Evolutionary conservation across 2,797 vertebrate species (phyloP).

Genomic region (Brotula barbata): DNA sequence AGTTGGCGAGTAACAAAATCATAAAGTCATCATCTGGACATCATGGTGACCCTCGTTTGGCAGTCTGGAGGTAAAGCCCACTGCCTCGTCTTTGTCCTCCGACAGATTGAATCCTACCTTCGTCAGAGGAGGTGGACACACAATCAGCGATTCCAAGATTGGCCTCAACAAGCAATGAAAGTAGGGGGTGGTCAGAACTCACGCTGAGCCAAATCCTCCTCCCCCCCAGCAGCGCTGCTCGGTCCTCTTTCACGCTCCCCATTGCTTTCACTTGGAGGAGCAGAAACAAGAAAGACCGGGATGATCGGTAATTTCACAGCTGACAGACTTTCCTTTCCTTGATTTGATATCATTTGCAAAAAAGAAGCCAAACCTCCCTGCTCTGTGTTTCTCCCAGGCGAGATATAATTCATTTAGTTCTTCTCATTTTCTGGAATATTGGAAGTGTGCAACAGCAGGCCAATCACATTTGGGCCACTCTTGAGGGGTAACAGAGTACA

Average conservation of each 20-base stretch:
- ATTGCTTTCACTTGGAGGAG: slow-evolving; percentile 57
- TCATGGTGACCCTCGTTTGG: slow-evolving; percentile 15
- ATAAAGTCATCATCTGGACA: slow-evolving; percentile 30
- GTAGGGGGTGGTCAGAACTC: slow-evolving; percentile 42
- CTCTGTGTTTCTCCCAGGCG: slow-evolving; percentile 52
- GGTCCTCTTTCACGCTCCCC: slow-evolving; percentile 16
- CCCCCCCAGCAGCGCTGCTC: slow-evolving; percentile 32
- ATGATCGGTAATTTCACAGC: slow-evolving; percentile 87
- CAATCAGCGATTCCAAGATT: slow-evolving; percentile 73
- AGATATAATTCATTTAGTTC: slow-evolving; percentile 71
- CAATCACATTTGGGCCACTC: slow-evolving; percentile 48
- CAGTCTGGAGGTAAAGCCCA: slow-evolving; percentile 22
- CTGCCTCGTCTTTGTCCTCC: too few relatives aligned
- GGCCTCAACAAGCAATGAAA: slow-evolving; percentile 61
- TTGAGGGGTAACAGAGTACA: slow-evolving; percentile 62
- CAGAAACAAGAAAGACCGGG: slow-evolving; percentile 73
- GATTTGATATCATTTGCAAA: slow-evolving; percentile 80
- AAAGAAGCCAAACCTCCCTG: slow-evolving; percentile 66
- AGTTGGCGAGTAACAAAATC: too few relatives aligned
- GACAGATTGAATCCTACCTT: too few relatives aligned
- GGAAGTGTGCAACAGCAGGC: slow-evolving; percentile 61
- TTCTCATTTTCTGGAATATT: slow-evolving; percentile 65
- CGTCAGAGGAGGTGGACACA: slow-evolving; percentile 45
- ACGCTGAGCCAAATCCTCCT: slow-evolving; percentile 51
- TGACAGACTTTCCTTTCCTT: slow-evolving; percentile 75